Evolutionary conservation across 2,113 vertebrate genomes (phyloP).

Genomic region (Aleadryas rufinucha): DNA sequence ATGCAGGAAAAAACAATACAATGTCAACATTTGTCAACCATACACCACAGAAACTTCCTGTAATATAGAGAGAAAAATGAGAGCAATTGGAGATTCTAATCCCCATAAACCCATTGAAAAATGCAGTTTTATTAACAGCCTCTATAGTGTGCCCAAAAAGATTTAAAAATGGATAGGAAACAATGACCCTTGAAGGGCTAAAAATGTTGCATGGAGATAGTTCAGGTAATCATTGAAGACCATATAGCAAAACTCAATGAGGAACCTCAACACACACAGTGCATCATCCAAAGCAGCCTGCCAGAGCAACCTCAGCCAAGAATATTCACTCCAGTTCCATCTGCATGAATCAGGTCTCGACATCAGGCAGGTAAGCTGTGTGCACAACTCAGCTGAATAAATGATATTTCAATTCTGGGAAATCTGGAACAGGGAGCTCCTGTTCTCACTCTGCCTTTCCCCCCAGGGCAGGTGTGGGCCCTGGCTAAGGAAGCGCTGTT

Average conservation of each 20-base stretch:
- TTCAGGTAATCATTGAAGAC: neutral
- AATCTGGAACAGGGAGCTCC: neutral
- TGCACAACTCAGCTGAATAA: neutral
- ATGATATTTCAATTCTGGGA: neutral
- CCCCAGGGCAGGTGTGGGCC: neutral
- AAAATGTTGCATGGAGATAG: neutral
- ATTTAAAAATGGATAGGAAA: neutral
- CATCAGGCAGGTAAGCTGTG: neutral
- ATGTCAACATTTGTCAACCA: slow-evolving; percentile 19
- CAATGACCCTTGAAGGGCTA: neutral
- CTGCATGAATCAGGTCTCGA: neutral
- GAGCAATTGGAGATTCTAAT: neutral
- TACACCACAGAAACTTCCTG: slow-evolving; percentile 26
- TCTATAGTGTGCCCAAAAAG: neutral
- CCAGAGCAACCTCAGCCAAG: neutral
- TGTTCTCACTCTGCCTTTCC: neutral
- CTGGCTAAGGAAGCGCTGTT: neutral
- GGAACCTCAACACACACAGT: neutral
- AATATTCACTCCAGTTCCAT: neutral
- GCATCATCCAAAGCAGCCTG: neutral
- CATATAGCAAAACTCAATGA: neutral
- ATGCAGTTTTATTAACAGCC: neutral
- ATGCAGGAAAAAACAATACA: slow-evolving; percentile 35
- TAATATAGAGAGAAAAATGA: neutral
- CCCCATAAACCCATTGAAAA: slow-evolving; percentile 13